A percentile compares a stretch with the other conserved stretches of the same genome.
Conservation (phyloP, 2,113 vertebrate species). For the Lepus europaeus region DNA sequence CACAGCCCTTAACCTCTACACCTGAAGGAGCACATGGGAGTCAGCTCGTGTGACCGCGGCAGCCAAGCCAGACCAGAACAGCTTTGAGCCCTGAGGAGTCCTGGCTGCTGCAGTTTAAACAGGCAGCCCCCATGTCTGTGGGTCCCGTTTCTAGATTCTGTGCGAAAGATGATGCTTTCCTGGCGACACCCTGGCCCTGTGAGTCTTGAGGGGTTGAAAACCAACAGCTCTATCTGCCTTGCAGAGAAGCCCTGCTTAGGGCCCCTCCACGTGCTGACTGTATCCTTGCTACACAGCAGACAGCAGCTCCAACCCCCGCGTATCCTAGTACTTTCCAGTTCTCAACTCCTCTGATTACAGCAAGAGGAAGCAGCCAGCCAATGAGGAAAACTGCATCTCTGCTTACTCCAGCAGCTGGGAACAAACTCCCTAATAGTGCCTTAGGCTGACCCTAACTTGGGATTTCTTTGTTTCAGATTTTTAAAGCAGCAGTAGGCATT, state of each 20-base stretch:
- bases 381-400: background rate
- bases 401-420: background rate
- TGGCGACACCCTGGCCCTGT: background rate
- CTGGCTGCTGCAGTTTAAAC: background rate
- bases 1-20: background rate
- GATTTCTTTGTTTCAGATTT: background rate
- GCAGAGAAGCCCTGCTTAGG: background rate
- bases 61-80: background rate
- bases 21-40: background rate
- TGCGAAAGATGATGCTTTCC: background rate
- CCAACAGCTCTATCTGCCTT: background rate
- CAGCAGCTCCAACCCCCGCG: background rate
- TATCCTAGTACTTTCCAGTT: background rate
- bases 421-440: background rate
- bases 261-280: rapidly evolving
- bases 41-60: rapidly evolving
- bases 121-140: background rate
- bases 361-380: background rate
- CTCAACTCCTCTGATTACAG: background rate
- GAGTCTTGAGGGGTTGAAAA: background rate
- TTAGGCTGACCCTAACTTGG: constrained; percentile 1
- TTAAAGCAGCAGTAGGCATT: too few species aligned
- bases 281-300: background rate
- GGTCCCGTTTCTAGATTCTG: background rate
- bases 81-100: rapidly evolving